A percentile compares a stretch with the other conserved stretches of the same genome.
phyloP scores from a whole-genome alignment of 2,888 invertebrate genomes.

The Petrolisthes cinctipes region DNA sequence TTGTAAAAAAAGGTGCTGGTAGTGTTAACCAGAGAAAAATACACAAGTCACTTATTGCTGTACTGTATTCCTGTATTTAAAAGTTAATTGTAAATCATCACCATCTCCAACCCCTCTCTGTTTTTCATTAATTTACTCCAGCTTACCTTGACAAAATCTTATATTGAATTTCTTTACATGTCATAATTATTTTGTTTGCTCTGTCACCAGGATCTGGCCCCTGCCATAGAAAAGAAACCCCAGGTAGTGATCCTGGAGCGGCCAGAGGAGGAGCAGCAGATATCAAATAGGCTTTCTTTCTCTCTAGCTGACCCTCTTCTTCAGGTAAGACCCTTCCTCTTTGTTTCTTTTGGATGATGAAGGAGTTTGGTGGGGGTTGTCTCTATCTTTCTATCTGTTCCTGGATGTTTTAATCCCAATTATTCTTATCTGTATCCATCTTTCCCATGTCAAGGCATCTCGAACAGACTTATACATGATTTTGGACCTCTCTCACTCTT shows the following conservation, averaged over 20 bases:
- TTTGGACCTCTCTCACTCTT: background rate
- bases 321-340: constrained; percentile 40
- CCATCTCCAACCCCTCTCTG: background rate
- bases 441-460: background rate
- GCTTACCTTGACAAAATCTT: background rate
- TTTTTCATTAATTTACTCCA: constrained; percentile 8
- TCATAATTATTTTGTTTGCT: background rate
- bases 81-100: background rate
- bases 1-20: too few species aligned
- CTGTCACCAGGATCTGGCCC: constrained; percentile 56
- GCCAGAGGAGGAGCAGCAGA: constrained; percentile 61
- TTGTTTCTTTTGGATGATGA: too few species aligned
- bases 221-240: constrained; percentile 60
- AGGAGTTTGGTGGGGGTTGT: background rate
- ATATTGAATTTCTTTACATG: background rate
- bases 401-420: background rate
- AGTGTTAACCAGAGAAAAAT: too few species aligned
- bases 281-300: constrained; percentile 54
- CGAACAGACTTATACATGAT: background rate
- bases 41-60: too few species aligned
- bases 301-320: constrained; percentile 59
- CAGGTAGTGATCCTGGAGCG: constrained; percentile 63
- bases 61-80: too few species aligned
- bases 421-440: background rate
- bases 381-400: background rate